Conservation (phyloP, 2,113 vertebrate species). For the Amphiprion percula region DNA sequence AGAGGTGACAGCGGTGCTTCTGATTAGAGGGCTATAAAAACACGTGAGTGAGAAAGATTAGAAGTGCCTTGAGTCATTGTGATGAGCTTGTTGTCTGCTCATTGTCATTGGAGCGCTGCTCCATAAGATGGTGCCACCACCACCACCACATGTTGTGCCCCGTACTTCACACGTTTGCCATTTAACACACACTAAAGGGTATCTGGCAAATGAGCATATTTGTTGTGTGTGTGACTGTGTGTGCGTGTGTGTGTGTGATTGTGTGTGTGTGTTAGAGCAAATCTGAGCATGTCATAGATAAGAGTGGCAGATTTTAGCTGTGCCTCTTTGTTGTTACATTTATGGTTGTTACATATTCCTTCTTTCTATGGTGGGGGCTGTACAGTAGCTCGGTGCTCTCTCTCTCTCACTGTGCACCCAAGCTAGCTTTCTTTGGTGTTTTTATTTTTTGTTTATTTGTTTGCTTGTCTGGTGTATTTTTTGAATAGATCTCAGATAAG, state of each 20-base stretch:
- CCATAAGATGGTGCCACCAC: constrained; percentile 52
- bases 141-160: constrained; percentile 48
- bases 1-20: constrained; percentile 53
- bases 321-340: constrained; percentile 65
- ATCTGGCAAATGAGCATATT: constrained; percentile 36
- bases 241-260: constrained; percentile 20
- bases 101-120: constrained; percentile 41
- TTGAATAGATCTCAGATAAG: constrained; percentile 59
- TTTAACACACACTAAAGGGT: constrained; percentile 31
- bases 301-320: constrained; percentile 52
- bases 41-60: constrained; percentile 32
- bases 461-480: constrained; percentile 44
- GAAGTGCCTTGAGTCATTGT: constrained; percentile 77
- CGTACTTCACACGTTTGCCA: constrained; percentile 49
- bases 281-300: constrained; percentile 55
- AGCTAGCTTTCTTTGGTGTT: constrained; percentile 46
- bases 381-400: constrained; percentile 58
- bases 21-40: constrained; percentile 58
- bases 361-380: constrained; percentile 50
- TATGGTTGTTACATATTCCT: constrained; percentile 73
- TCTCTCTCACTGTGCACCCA: constrained; percentile 47
- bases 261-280: constrained; percentile 34
- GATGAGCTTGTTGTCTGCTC: constrained; percentile 51
- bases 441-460: neutral
- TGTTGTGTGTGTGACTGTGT: constrained; percentile 29